Evolutionary conservation across 2,888 invertebrate species (phyloP).

Genomic region (Tetranychus piercei): DNA sequence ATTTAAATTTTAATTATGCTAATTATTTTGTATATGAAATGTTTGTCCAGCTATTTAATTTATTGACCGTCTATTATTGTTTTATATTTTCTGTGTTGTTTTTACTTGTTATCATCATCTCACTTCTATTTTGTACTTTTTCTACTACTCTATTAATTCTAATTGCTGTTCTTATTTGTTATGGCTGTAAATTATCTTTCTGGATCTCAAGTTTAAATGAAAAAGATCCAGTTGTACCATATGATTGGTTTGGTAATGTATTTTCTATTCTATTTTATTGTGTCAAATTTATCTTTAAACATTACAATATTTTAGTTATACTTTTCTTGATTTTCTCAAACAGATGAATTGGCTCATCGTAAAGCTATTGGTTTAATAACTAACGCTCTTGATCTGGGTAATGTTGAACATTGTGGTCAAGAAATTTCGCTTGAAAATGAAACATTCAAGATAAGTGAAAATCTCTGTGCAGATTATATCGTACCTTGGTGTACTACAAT

Average conservation of each 20-base stretch:
- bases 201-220: not conserved
- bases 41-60: not conserved
- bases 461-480: not conserved
- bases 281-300: not conserved
- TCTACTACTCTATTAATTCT: not conserved
- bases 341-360: not conserved
- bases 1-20: not conserved
- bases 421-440: not conserved
- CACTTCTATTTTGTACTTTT: not conserved
- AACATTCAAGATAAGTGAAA: not conserved
- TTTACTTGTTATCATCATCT: not conserved
- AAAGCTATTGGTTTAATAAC: not conserved
- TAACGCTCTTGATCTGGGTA: not conserved
- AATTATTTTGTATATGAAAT: not conserved
- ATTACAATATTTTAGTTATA: not conserved
- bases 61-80: not conserved
- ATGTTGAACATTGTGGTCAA: not conserved
- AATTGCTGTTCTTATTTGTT: not conserved
- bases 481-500: not conserved
- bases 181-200: not conserved
- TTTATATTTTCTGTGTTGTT: not conserved
- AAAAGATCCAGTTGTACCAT: not conserved
- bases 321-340: not conserved
- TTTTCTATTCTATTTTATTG: not conserved
- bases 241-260: not conserved